phyloP scores from a whole-genome alignment of 2,113 vertebrate genomes.

The Neolamprologus brichardi region DNA sequence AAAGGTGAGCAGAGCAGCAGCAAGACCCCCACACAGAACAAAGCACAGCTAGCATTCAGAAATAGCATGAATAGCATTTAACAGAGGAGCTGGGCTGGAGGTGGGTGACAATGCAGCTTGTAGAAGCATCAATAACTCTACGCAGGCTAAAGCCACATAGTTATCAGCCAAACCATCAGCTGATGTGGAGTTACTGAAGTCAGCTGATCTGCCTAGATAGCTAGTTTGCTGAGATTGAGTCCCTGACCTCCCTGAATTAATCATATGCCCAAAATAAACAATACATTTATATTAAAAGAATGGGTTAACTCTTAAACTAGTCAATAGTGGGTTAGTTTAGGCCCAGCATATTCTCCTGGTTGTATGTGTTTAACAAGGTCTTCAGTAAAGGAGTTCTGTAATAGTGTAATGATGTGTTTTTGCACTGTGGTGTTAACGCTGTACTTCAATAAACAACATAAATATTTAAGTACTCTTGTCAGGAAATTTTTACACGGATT shows the following conservation, averaged over 20 bases:
- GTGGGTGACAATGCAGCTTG: not conserved
- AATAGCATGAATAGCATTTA: not conserved
- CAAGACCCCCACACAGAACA: not conserved
- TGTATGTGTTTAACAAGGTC: not conserved
- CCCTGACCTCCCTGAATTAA: not conserved
- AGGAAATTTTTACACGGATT: not conserved
- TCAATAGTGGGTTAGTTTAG: not conserved
- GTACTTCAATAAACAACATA: not conserved
- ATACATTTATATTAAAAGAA: not conserved
- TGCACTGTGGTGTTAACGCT: not conserved
- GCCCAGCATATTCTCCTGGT: not conserved
- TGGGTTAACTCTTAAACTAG: not conserved
- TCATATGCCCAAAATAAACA: not conserved
- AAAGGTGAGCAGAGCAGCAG: not conserved
- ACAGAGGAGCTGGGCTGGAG: not conserved
- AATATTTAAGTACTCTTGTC: not conserved
- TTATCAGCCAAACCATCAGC: not conserved
- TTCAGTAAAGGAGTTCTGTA: not conserved
- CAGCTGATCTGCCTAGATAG: not conserved
- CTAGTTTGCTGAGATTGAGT: not conserved
- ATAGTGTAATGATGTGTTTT: not conserved
- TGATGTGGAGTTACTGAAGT: not conserved
- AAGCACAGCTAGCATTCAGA: not conserved
- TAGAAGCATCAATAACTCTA: not conserved
- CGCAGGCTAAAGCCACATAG: not conserved